A percentile compares a stretch with the other conserved stretches of the same genome.
Evolutionary conservation across 2,113 vertebrate genomes (phyloP).

Genomic region (Noctilio leporinus): DNA sequence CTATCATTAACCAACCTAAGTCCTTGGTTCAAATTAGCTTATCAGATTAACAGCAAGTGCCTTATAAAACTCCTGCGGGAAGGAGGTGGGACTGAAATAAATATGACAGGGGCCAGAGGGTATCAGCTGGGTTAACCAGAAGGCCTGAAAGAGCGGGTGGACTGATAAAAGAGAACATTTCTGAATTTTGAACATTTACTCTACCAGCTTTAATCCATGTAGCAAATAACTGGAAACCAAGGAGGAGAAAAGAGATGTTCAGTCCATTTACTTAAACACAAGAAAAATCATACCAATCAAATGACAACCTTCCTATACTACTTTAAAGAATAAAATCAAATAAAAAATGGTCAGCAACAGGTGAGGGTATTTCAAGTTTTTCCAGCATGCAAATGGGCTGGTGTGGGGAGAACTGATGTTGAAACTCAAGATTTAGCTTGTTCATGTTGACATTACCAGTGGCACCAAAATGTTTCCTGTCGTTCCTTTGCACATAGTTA

Average conservation of each 20-base stretch:
- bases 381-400: not conserved
- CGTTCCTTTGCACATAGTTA: not conserved
- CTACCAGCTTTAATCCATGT: not conserved
- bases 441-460: not conserved
- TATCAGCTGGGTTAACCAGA: not conserved
- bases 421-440: not conserved
- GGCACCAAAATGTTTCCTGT: not conserved
- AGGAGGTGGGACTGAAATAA: not conserved
- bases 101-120: not conserved
- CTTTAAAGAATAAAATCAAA: not conserved
- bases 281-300: not conserved
- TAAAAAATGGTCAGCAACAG: not conserved
- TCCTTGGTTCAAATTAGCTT: constrained; percentile 13
- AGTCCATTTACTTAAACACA: not conserved
- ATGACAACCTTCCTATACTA: not conserved
- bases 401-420: not conserved
- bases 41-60: not conserved
- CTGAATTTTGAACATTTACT: not conserved
- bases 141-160: not conserved
- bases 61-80: not conserved
- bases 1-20: not conserved
- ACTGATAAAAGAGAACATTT: not conserved
- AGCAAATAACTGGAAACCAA: not conserved
- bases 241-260: not conserved
- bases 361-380: not conserved